Evolutionary conservation across 2,797 vertebrate genomes (phyloP).

Genomic region (Coreius guichenoti): DNA sequence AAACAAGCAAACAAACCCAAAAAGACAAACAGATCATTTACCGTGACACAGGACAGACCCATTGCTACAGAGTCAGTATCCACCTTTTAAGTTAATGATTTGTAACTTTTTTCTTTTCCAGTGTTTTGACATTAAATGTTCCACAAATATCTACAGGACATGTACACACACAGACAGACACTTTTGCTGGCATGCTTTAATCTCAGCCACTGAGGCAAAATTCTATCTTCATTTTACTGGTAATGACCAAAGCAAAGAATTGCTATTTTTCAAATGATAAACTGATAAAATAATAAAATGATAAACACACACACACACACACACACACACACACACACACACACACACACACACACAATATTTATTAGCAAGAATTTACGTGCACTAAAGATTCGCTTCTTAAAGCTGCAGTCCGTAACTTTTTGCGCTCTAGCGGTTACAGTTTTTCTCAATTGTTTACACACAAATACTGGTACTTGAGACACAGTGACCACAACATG

Average conservation of each 20-base stretch:
- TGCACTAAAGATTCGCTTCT: neutral
- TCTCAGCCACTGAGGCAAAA: neutral
- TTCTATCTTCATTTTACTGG: neutral
- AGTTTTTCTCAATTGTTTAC: too few species aligned
- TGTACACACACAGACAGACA: slow-evolving; percentile 4
- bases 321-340: too few species aligned
- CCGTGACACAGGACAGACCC: neutral
- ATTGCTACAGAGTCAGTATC: slow-evolving; percentile 24
- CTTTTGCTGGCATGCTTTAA: neutral
- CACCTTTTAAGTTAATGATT: slow-evolving; percentile 45
- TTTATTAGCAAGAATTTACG: neutral
- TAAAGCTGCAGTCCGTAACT: too few species aligned
- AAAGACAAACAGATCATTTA: neutral
- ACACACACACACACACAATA: too few species aligned
- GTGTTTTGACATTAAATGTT: neutral
- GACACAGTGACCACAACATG: too few species aligned
- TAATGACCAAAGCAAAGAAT: neutral
- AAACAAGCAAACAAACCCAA: neutral
- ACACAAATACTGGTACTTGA: too few species aligned
- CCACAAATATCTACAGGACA: neutral
- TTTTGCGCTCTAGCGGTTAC: too few species aligned
- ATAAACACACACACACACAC: too few species aligned
- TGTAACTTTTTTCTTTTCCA: neutral
- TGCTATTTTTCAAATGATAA: neutral
- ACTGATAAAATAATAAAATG: too few species aligned